Evolutionary conservation across 2,113 vertebrate species (phyloP), one percentile per base, ranked within the genome.

Genomic region (Conger conger): DNA sequence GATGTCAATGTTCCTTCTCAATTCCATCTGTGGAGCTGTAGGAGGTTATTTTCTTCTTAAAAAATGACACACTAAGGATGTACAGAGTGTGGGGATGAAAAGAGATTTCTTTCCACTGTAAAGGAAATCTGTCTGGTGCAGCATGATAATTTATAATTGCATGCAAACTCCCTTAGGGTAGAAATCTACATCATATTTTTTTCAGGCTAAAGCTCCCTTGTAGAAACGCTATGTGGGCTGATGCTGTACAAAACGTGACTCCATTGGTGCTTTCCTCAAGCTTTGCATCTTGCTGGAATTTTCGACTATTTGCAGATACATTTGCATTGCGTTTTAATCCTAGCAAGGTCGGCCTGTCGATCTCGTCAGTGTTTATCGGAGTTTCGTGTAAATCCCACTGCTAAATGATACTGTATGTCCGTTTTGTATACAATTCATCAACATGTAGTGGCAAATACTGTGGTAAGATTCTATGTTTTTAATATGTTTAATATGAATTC

Each of bases 71-170:
- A 86, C 53, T 81, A 84, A 42, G 82, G 54, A 87, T 82, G 79
- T 79, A 88, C 79, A 86, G 79, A 89, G 81, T 78, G 82, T 83
- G 88, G 87, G 87, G 68, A 38, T 54, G 87, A 86, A 79, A 80
- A 63, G n/a, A 86, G 40, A 23, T n/a, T 30, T 80, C 18, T 80
- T 40, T n/a, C 79, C 16, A 27, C 79, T 80, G 27, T 45, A 80
- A 80, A 40, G 23, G 38, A 80, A 80, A 80, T 73, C 73, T 54
- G 88, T 90, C 88, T 93, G 91, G 83, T 82, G 63, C 42, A 68
- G 89, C 83, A 84, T 87, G 91, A 93, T 93, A 91, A 93, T 93
- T 92, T 85, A 86, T 92, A 93, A 93, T 93, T 89, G 91, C 86
- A 93, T 92, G 89, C 91, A 92, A 89, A 86, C 85, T 88, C 92